A percentile compares a stretch with the other conserved stretches of the same genome.
phyloP scores from a whole-genome alignment of 1,140 invertebrate species.

The Brachionus koreanus region DNA sequence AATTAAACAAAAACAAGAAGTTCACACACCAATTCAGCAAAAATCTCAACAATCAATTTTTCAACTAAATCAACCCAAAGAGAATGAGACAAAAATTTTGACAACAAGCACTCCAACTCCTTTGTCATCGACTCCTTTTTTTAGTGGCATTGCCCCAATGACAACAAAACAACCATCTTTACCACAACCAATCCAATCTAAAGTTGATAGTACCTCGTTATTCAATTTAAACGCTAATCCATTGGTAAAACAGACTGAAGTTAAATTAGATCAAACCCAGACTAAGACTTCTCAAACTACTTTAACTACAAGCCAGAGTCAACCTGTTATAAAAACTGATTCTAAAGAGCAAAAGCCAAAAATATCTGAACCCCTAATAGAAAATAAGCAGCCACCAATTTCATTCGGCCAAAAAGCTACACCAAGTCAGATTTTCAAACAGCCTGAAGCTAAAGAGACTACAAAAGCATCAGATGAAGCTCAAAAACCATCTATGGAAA shows the following conservation, averaged over 20 bases:
- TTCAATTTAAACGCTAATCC: not conserved
- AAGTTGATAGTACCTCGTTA: not conserved
- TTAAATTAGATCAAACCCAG: not conserved
- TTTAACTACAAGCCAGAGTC: not conserved
- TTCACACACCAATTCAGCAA: conserved; percentile 14
- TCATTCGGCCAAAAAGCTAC: not conserved
- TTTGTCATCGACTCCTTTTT: not conserved
- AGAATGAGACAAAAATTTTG: not conserved
- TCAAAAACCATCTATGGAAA: no score
- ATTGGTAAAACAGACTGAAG: no score
- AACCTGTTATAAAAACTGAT: not conserved
- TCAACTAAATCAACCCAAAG: not conserved
- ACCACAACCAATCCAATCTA: not conserved
- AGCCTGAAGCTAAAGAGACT: not conserved
- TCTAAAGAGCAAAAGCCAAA: not conserved
- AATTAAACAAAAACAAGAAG: not conserved
- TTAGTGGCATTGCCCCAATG: not conserved
- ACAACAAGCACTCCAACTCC: not conserved
- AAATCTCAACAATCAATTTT: not conserved
- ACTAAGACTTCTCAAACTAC: not conserved
- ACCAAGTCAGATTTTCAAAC: not conserved
- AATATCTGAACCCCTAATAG: not conserved
- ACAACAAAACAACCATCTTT: not conserved
- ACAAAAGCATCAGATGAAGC: not conserved
- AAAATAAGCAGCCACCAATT: not conserved